Evolutionary conservation across 2,888 invertebrate genomes (phyloP).

Genomic region (Coleophora flavipennella): DNA sequence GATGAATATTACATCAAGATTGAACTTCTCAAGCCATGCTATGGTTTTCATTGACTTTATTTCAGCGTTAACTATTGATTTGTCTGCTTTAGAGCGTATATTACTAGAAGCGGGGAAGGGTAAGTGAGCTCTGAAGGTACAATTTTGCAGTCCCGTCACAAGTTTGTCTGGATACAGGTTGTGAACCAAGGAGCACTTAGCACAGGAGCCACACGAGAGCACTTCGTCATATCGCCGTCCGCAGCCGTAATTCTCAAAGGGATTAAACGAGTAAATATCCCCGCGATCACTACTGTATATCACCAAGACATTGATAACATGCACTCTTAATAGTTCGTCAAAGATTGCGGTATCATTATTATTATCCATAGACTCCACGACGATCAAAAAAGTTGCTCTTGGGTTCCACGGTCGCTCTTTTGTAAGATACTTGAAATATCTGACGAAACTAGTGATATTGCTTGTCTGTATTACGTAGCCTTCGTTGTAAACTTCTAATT

Average conservation of each 20-base stretch:
- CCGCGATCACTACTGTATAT: constrained; percentile 24
- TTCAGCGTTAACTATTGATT: too few relatives aligned
- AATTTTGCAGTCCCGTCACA: constrained; percentile 30
- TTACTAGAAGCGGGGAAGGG: too few relatives aligned
- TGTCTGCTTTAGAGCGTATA: too few relatives aligned
- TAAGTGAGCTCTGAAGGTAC: constrained; percentile 30
- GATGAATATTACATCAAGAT: too few relatives aligned
- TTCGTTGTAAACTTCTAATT: neutral
- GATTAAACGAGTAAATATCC: constrained; percentile 39
- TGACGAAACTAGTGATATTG: too few relatives aligned
- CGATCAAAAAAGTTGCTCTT: constrained; percentile 26
- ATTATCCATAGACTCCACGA: constrained; percentile 19
- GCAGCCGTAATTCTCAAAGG: constrained; percentile 41
- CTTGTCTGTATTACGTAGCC: neutral
- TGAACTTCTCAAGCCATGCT: too few relatives aligned
- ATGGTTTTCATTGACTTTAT: too few relatives aligned
- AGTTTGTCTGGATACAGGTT: constrained; percentile 30
- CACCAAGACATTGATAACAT: constrained; percentile 28
- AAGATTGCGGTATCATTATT: constrained; percentile 26
- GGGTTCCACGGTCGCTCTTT: constrained; percentile 16
- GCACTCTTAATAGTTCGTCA: constrained; percentile 24
- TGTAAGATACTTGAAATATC: too few relatives aligned
- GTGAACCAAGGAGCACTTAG: constrained; percentile 4
- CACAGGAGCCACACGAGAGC: constrained; percentile 33
- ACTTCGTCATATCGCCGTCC: constrained; percentile 36